Percentiles rank a stretch among this genome's conserved stretches.
Conservation (phyloP, 1,140 invertebrate species). For the Centruroides sculpturatus region DNA sequence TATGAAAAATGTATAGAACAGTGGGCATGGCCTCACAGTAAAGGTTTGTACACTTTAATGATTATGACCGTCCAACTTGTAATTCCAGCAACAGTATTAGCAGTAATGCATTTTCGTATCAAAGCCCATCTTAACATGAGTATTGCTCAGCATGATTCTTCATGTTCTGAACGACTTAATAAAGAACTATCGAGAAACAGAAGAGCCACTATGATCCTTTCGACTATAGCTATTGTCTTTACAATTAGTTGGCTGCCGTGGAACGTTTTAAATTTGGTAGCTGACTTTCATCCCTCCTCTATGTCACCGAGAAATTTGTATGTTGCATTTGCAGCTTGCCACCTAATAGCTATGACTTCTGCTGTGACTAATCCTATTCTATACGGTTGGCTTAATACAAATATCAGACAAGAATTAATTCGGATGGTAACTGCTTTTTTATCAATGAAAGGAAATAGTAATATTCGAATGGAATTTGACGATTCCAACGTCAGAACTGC, state of each 20-base stretch:
- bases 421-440: background rate
- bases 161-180: background rate
- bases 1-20: slow-evolving; percentile 31
- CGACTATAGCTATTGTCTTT: slow-evolving; percentile 25
- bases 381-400: slow-evolving; percentile 40
- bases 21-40: slow-evolving; percentile 28
- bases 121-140: slow-evolving; percentile 28
- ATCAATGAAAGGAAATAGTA: background rate
- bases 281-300: slow-evolving; percentile 25
- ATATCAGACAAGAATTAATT: slow-evolving; percentile 29
- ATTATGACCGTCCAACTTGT: slow-evolving; percentile 39
- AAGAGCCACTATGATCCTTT: slow-evolving; percentile 31
- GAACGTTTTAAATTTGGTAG: slow-evolving; percentile 36
- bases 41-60: slow-evolving; percentile 34
- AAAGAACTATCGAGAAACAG: slow-evolving; percentile 34
- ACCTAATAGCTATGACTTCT: slow-evolving; percentile 39
- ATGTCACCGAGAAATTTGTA: slow-evolving; percentile 26
- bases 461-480: too few relatives aligned
- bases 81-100: slow-evolving; percentile 37
- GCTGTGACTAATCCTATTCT: slow-evolving; percentile 37
- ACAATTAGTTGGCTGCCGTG: slow-evolving; percentile 36
- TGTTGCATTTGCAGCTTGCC: slow-evolving; percentile 37
- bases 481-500: too few relatives aligned
- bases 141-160: background rate
- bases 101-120: slow-evolving; percentile 36